Conservation (phyloP, 2,888 invertebrate species). For the Eurois occulta region DNA sequence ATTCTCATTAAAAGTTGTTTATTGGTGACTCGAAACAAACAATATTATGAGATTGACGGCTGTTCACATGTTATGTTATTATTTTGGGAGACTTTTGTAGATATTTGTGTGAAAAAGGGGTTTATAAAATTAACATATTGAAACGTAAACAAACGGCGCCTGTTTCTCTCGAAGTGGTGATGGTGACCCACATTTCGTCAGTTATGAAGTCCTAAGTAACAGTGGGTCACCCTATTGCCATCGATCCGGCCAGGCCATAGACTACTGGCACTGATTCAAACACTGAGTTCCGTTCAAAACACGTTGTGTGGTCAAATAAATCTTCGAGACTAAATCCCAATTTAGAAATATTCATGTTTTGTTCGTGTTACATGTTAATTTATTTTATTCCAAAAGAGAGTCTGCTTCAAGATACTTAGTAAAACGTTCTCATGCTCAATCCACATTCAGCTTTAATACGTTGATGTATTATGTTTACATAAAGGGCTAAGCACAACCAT, state of each 20-base stretch:
- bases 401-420: slow-evolving; percentile 3
- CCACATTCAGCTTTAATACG: slow-evolving; percentile 32
- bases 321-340: neutral
- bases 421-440: slow-evolving; percentile 29
- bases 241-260: neutral
- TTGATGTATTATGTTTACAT: slow-evolving; percentile 8
- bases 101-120: neutral
- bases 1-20: slow-evolving; percentile 65
- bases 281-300: neutral
- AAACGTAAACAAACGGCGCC: neutral
- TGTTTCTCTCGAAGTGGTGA: neutral
- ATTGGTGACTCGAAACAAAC: slow-evolving; percentile 53
- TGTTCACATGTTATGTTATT: neutral
- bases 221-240: neutral
- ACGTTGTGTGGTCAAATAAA: neutral
- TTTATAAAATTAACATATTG: neutral
- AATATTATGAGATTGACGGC: slow-evolving; percentile 16
- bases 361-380: neutral
- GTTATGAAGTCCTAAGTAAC: neutral
- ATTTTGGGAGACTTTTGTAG: neutral
- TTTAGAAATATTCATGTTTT: neutral
- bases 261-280: neutral
- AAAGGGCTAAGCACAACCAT: slow-evolving; percentile 26
- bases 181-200: neutral
- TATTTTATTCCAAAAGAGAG: slow-evolving; percentile 6